These are phyloP conservation scores for Todiramphus chloris DNA, from an alignment of 2,113 vertebrate genomes.

Conservation along the genomic window DNA sequence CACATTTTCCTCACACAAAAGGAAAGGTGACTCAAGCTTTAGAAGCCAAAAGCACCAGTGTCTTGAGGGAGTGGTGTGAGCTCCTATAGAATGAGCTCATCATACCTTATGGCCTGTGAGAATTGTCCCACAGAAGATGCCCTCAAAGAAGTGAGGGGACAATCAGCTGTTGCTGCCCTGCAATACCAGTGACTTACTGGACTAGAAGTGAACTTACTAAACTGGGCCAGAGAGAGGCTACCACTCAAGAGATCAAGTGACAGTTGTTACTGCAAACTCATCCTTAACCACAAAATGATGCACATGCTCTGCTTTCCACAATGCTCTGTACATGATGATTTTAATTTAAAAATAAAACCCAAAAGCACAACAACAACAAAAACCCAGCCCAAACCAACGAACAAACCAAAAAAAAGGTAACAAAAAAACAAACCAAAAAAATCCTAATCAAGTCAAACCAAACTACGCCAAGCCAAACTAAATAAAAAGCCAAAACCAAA, in stretches of 20 bases:
- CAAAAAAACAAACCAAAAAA: too few relatives aligned
- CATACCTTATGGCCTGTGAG: background rate
- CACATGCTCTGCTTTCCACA: background rate
- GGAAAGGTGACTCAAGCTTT: background rate
- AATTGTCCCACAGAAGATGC: background rate
- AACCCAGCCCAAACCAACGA: too few relatives aligned
- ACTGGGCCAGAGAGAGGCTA: background rate
- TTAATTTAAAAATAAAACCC: too few relatives aligned
- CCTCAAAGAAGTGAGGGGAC: background rate
- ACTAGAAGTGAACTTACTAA: background rate
- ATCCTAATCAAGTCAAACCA: too few relatives aligned
- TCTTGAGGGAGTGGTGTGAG: background rate
- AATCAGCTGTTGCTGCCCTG: background rate
- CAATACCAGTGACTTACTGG: background rate
- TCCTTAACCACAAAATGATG: background rate
- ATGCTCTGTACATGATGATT: background rate
- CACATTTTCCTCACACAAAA: background rate
- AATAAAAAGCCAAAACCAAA: too few relatives aligned
- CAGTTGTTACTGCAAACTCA: background rate
- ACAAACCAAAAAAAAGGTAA: too few relatives aligned
- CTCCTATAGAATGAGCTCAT: background rate
- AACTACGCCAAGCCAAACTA: too few relatives aligned
- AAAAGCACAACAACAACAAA: too few relatives aligned
- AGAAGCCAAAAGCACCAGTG: background rate
- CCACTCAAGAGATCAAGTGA: background rate